Evolutionary conservation across 2,888 invertebrate species (phyloP).

Genomic region (Norana najaformis): DNA sequence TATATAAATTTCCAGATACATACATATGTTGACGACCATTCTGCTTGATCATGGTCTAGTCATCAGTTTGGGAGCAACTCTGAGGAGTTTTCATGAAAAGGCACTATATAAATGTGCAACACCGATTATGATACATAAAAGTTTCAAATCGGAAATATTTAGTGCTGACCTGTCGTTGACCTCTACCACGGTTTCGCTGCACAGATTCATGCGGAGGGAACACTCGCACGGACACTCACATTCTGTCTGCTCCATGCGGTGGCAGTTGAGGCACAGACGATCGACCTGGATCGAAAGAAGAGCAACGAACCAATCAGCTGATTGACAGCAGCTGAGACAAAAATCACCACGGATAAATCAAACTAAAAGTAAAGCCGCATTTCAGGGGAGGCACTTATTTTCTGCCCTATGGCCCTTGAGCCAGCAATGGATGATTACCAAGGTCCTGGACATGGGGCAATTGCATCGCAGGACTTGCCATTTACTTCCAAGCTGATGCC

Average conservation of each 20-base stretch:
- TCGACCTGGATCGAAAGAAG: slow-evolving; percentile 67
- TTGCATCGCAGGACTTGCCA: too few relatives aligned
- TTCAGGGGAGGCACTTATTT: background rate
- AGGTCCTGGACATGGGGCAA: too few relatives aligned
- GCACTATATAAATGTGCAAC: background rate
- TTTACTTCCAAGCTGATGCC: too few relatives aligned
- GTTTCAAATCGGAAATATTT: background rate
- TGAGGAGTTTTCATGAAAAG: too few relatives aligned
- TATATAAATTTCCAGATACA: background rate
- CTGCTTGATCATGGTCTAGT: background rate
- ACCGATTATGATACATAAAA: background rate
- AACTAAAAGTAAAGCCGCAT: background rate
- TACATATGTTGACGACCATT: background rate
- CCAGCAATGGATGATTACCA: too few relatives aligned
- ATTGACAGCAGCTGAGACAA: background rate
- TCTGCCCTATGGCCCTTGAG: too few relatives aligned
- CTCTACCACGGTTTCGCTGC: slow-evolving; percentile 61
- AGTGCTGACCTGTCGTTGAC: slow-evolving; percentile 57
- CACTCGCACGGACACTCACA: slow-evolving; percentile 96
- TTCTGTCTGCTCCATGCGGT: slow-evolving; percentile 89
- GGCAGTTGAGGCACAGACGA: slow-evolving; percentile 85
- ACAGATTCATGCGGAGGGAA: slow-evolving; percentile 67
- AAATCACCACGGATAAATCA: too few relatives aligned
- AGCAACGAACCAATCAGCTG: background rate
- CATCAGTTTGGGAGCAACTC: too few relatives aligned